These are phyloP conservation scores for Helarctos malayanus DNA, from an alignment of 2,797 vertebrate genomes.

Conservation along the genomic window DNA sequence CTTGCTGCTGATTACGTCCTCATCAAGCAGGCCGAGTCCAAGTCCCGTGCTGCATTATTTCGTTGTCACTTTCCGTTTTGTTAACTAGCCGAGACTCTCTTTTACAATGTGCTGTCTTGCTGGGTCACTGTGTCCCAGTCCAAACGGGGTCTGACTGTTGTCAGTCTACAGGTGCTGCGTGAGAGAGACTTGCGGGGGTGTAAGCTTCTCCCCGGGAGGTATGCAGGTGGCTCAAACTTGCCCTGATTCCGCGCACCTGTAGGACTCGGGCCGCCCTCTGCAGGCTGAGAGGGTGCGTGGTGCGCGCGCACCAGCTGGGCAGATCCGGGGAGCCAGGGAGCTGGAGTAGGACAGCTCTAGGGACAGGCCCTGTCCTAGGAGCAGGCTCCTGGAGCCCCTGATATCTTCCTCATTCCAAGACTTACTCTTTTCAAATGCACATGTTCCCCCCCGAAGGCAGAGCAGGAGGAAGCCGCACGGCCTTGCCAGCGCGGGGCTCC, in stretches of 20 bases:
- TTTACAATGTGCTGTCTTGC: not conserved
- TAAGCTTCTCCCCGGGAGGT: not conserved
- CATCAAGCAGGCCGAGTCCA: not conserved
- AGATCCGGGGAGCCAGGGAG: not conserved
- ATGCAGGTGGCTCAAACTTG: not conserved
- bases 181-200: not conserved
- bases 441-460: not conserved
- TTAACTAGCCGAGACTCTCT: slow-evolving; percentile 9
- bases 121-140: not conserved
- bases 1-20: not conserved
- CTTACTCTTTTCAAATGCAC: not conserved
- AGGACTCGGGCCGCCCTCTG: not conserved
- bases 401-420: not conserved
- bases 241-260: not conserved
- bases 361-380: not conserved
- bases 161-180: not conserved
- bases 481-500: not conserved
- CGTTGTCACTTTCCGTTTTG: not conserved
- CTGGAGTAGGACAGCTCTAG: not conserved
- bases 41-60: not conserved
- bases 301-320: not conserved
- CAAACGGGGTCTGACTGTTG: not conserved
- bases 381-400: not conserved
- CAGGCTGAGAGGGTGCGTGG: not conserved
- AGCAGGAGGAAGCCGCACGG: not conserved